Conservation (phyloP, 2,888 invertebrate genomes). For the Ophion slaviceki region DNA sequence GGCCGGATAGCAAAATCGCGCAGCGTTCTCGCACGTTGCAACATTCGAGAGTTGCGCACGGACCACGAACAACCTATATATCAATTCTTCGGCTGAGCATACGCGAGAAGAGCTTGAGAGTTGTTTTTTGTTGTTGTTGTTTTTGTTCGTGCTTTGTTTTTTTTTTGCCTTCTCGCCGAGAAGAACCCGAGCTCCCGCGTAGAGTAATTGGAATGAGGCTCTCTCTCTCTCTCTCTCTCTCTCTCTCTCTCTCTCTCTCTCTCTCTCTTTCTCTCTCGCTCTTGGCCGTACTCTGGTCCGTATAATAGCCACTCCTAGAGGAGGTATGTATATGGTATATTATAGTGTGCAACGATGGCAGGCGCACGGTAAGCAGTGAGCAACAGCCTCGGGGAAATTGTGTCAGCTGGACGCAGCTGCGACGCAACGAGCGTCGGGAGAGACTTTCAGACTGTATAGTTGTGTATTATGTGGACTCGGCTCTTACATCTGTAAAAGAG, state of each 20-base stretch:
- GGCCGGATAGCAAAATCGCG: conserved; percentile 6
- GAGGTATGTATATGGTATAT: conserved; percentile 11
- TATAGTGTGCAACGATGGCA: conserved; percentile 37
- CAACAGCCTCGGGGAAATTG: conserved; percentile 64
- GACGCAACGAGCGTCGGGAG: conserved; percentile 60
- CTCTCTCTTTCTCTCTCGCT: conserved; percentile 25
- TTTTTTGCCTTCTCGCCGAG: conserved; percentile 1
- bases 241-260: conserved; percentile 23
- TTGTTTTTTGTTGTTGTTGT: conserved; percentile 2
- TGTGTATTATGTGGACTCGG: conserved; percentile 29
- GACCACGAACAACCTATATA: conserved; percentile 1
- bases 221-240: conserved; percentile 12
- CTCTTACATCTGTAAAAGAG: conserved; percentile 26
- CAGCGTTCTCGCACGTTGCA: conserved; percentile 22
- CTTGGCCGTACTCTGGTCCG: conserved; percentile 18
- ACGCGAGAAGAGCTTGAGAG: not conserved
- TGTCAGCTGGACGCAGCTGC: conserved; percentile 68
- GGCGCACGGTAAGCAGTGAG: conserved; percentile 34
- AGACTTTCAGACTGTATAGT: conserved; percentile 46
- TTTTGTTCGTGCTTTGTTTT: not conserved
- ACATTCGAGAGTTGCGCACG: conserved; percentile 15
- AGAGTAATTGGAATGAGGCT: conserved; percentile 48
- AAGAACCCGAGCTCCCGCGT: conserved; percentile 30
- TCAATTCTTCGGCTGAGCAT: not conserved
- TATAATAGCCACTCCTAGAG: conserved; percentile 58